Evolutionary conservation across 1,140 invertebrate genomes (phyloP), one percentile per base, ranked within the genome.

Genomic region (Diorhabda sublineata): DNA sequence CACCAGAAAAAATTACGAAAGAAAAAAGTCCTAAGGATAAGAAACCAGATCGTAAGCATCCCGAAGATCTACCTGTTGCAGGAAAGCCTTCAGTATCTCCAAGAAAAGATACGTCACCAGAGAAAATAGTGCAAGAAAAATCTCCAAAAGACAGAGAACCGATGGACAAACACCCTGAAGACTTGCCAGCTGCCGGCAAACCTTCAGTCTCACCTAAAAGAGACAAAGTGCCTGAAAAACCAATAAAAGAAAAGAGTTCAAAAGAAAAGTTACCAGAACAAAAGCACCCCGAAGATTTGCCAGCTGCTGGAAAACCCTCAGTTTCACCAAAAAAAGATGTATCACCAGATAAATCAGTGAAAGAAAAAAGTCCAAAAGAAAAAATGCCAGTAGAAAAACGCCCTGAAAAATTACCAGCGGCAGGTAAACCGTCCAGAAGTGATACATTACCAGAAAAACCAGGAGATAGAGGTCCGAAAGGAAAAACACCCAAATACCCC

Each of bases 211-310:
- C 61, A 43, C 5, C 43, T n/a, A 7, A 9, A 62, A 62, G 42
- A 62, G 58, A 83, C 78, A 11, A 60, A 52, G 8, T 58, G 6
- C 47, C 47, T 3, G 47, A 41, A 42, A 61, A 61, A 45, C 61
- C 41, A 4, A 8, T n/a, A 7, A 45, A 62, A 62, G 42, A 62
- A 59, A 83, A 78, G 9, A 63, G 52, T n/a, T 58, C 69, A 42
- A 45, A 58, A 73, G 81, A 84, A 73, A 89, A 90, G 78, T 69
- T 64, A 75, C 64, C 69, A 76, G 43, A 5, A 3, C 3, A 9
- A 43, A 47, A 62, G 6, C 61, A 62, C 45, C 61, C 44, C 8
- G 44, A n/a, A 7, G n/a, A 42, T 9, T 5, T 56, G 56, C 63
- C 63, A 64, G 63, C 63, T 11, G 63, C 63, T n/a, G 63, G 63